A percentile compares a stretch with the other conserved stretches of the same genome.
phyloP scores from a whole-genome alignment of 2,113 vertebrate genomes.

The Brachionichthys hirsutus region DNA sequence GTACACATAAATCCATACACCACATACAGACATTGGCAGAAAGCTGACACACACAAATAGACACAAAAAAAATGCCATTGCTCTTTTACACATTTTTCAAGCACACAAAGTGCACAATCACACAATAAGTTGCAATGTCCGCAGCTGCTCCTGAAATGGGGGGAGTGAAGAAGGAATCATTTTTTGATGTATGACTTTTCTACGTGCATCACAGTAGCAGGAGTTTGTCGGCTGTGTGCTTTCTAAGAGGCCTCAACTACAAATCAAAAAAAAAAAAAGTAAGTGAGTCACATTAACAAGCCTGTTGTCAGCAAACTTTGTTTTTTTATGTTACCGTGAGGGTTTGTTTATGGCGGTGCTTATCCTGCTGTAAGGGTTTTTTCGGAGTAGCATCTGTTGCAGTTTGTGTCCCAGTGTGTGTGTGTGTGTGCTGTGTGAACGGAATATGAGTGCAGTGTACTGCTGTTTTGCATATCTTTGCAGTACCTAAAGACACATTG shows the following conservation, averaged over 20 bases:
- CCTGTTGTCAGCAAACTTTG: slow-evolving; percentile 60
- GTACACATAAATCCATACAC: slow-evolving; percentile 29
- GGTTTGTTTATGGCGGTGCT: slow-evolving; percentile 49
- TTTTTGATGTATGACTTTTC: slow-evolving; percentile 37
- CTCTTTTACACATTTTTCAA: slow-evolving; percentile 19
- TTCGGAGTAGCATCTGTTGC: slow-evolving; percentile 49
- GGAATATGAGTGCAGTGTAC: too few species aligned
- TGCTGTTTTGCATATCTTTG: background rate
- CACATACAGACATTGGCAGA: slow-evolving; percentile 15
- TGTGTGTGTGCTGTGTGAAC: background rate
- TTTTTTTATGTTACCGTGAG: slow-evolving; percentile 51
- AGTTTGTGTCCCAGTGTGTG: slow-evolving; percentile 12
- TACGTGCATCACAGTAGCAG: slow-evolving; percentile 10
- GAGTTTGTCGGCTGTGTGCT: slow-evolving; percentile 12
- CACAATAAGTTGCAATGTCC: slow-evolving; percentile 17
- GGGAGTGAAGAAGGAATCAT: background rate
- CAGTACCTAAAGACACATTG: too few species aligned
- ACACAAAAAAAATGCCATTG: slow-evolving; percentile 28
- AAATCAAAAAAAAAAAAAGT: slow-evolving; percentile 44
- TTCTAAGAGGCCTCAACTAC: slow-evolving; percentile 28
- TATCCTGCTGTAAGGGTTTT: slow-evolving; percentile 49
- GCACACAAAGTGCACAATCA: slow-evolving; percentile 17
- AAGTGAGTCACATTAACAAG: slow-evolving; percentile 47
- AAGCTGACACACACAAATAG: background rate
- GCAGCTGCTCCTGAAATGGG: slow-evolving; percentile 1